Conservation (phyloP, 1,140 invertebrate genomes). For the Pristionchus pacificus region DNA sequence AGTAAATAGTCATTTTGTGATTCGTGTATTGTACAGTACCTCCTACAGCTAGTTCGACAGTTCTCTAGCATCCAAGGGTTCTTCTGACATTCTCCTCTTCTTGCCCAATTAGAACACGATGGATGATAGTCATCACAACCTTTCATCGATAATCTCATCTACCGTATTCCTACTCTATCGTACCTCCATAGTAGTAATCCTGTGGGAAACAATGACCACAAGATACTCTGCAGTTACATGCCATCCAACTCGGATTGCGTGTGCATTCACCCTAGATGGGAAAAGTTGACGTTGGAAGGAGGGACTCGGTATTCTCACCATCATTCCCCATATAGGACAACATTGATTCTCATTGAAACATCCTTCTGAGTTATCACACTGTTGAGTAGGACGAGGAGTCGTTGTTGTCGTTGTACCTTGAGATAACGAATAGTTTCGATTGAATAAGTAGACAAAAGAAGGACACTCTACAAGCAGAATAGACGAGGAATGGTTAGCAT, state of each 20-base stretch:
- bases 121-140: conserved; percentile 32
- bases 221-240: conserved; percentile 33
- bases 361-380: conserved; percentile 9
- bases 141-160: conserved; percentile 3
- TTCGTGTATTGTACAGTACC: not conserved
- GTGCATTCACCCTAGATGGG: conserved; percentile 25
- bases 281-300: no score
- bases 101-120: conserved; percentile 23
- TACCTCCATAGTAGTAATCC: conserved; percentile 33
- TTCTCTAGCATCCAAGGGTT: conserved; percentile 40
- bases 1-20: not conserved
- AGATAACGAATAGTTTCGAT: no score
- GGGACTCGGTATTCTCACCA: no score
- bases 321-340: conserved; percentile 32
- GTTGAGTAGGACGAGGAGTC: conserved; percentile 5
- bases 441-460: no score
- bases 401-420: not conserved
- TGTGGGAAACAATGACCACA: conserved; percentile 30
- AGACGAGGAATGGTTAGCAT: no score
- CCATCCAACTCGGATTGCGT: conserved; percentile 27
- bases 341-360: conserved; percentile 39
- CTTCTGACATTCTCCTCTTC: conserved; percentile 32
- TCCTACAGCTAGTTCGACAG: conserved; percentile 17
- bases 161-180: not conserved
- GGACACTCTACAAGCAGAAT: no score